Evolutionary conservation across 2,113 vertebrate genomes (phyloP), one percentile per base, ranked within the genome.

Genomic region (Uropsilus gracilis): DNA sequence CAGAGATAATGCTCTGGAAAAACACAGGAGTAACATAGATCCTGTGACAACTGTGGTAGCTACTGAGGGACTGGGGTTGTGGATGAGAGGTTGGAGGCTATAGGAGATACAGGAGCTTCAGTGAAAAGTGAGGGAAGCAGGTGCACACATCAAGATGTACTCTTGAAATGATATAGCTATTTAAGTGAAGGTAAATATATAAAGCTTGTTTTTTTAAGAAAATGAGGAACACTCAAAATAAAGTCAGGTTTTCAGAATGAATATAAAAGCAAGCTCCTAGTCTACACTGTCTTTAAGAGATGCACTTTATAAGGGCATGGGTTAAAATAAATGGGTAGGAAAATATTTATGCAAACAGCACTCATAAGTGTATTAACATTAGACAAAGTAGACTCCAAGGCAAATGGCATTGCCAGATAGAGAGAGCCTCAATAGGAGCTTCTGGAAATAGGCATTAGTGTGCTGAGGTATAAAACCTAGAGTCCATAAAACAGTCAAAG

Each of bases 241-340:
- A 94, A 94, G 28, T 39, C 22, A 88, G 57, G 87, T 72, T 42
- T 82, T 94, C 55, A 89, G 42, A 73, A 94, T 68, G 17, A 26
- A 34, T 86, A 53, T 82, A 91, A 81, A 71, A 82, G 20, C 11
- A 93, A 94, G 64, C 89, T 30, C 26, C 42, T 86, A 26, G 11
- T 81, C 55, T 20, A 53, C 34, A 8, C 14, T 76, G 26, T n/a
- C n/a, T 91, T 10, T 18, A 82, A 89, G 30, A 78, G 53, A 59
- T 2, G 50, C 1, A 32, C 3, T 87, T 94, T 71, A 69, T 32
- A 73, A 73, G 44, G 34, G 42, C 48, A 61, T 7, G 28, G 26
- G 42, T 59, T 89, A 46, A 94, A 93, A 84, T 73, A 91, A 84
- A 55, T 34, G 18, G 1, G 39, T 50, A 34, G 44, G 64, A 87